A percentile compares a stretch with the other conserved stretches of the same genome.
Conservation (phyloP, 2,888 invertebrate species). For the Cordylochernes scorpioides region DNA sequence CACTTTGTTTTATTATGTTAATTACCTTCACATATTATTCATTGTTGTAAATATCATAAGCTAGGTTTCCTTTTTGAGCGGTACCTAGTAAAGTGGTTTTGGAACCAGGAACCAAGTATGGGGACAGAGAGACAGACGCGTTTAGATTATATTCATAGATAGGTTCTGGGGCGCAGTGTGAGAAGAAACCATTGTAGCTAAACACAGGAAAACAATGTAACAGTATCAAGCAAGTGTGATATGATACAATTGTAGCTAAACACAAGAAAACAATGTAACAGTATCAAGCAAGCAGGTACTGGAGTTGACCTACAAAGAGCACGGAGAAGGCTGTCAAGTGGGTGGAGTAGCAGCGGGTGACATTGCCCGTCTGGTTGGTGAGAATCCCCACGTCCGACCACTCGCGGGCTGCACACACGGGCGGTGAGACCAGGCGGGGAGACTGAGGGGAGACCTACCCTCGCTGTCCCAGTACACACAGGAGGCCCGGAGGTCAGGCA, state of each 20-base stretch:
- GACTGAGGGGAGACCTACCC: conserved; percentile 11
- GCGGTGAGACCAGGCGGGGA: neutral
- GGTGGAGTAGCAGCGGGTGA: conserved; percentile 18
- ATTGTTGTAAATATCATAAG: no score
- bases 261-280: neutral
- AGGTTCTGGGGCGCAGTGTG: no score
- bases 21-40: no score
- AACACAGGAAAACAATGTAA: neutral
- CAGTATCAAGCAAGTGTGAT: neutral
- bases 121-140: no score
- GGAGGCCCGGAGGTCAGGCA: conserved; percentile 8
- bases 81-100: no score
- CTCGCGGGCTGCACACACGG: conserved; percentile 11
- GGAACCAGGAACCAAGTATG: no score
- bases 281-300: conserved; percentile 2
- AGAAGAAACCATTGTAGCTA: no score
- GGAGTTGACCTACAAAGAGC: conserved; percentile 16
- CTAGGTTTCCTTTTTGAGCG: no score
- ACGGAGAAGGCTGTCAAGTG: conserved; percentile 24
- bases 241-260: neutral
- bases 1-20: no score
- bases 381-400: conserved; percentile 19
- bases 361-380: conserved; percentile 14
- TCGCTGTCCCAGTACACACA: conserved; percentile 19
- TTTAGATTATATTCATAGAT: no score